Evolutionary conservation across 2,113 vertebrate genomes (phyloP).

Genomic region (Leuciscus idus): DNA sequence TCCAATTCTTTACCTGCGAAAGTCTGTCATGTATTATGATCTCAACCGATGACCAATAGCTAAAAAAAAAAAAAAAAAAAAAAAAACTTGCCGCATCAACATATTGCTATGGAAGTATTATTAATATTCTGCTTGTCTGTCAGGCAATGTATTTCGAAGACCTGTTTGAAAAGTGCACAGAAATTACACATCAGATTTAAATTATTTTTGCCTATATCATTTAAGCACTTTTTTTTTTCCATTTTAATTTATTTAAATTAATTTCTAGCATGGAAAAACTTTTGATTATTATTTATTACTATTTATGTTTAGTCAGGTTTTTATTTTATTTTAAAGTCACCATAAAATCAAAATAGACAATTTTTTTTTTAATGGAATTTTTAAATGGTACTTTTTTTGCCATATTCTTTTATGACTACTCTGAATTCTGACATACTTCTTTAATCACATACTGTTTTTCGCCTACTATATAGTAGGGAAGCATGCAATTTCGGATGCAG

Average conservation of each 20-base stretch:
- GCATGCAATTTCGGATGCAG: no score
- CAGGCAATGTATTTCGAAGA: neutral
- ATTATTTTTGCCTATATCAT: neutral
- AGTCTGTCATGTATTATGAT: neutral
- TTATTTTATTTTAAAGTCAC: no score
- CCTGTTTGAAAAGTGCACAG: neutral
- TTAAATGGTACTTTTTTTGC: no score
- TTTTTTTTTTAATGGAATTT: neutral
- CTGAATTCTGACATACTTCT: no score
- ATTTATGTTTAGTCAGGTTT: no score
- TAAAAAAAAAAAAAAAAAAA: neutral
- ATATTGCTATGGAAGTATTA: neutral
- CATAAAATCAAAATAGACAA: neutral
- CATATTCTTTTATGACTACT: no score
- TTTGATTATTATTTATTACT: neutral
- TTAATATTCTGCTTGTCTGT: neutral
- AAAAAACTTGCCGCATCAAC: neutral
- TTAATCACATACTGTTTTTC: no score
- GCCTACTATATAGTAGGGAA: no score
- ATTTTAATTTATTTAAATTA: neutral
- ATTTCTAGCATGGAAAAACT: neutral
- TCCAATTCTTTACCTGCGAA: neutral
- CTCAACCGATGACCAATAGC: neutral
- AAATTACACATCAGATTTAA: neutral
- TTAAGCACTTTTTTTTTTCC: neutral